Base-by-base conservation (phyloP, 2,797 vertebrate species). In the Aratinga solstitialis region DNA sequence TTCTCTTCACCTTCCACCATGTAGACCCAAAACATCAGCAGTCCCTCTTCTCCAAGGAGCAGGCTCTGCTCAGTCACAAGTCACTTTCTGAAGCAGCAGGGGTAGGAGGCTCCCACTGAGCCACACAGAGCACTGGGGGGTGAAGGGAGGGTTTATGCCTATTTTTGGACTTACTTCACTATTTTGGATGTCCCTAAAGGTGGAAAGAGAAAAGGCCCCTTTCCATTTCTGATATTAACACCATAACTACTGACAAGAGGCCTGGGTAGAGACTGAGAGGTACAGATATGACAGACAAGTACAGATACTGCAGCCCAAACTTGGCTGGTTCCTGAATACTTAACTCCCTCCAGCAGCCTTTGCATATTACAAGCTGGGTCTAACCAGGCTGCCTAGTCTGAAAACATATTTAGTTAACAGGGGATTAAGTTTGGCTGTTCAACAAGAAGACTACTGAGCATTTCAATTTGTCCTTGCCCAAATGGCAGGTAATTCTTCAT, bases 71-170 rank as follows among this genome's bases (percentile, higher is more conserved):
- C 22, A 36, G 17, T n/a, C 47, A 27, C 50, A 30, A 20, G 54
- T 24, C 5, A 3, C 38, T 27, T 65, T 15, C 29, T 30, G 3
- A 42, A 54, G 51, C 5, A 47, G n/a, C 22, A 26, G 30, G 10
- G 7, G 4, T 42, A 48, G 59, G 40, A 72, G 66, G 45, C 53
- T 93, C 11, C 53, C 48, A 34, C 15, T 27, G 19, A 89, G 66
- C 43, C 54, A 32, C 29, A 27, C 3, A 38, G 23, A 68, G 16
- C n/a, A 22, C 6, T 6, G 59, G 1, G 2, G 2, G 20, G 14
- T 5, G 7, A 30, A 20, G 10, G 23, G 32, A 14, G 15, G 0
- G 2, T 1, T 9, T 1, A 4, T 11, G 20, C 32, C 56, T 50
- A 11, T 4, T 93, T 86, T 56, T 59, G 15, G 17, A 50, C 85